phyloP scores from a whole-genome alignment of 2,113 vertebrate species.

The Sceloporus tristichus region DNA sequence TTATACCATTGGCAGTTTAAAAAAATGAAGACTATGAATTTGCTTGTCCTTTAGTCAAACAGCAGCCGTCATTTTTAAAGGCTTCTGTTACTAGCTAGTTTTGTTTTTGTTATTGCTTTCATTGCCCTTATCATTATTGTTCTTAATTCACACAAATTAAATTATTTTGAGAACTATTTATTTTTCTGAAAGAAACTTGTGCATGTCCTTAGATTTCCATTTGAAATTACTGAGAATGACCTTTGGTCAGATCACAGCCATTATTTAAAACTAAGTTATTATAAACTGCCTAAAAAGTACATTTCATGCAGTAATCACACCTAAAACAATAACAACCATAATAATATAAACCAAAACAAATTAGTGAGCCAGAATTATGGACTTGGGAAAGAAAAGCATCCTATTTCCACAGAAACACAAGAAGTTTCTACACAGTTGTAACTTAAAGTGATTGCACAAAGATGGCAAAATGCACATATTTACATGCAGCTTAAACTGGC shows the following conservation, averaged over 20 bases:
- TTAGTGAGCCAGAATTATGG: not conserved
- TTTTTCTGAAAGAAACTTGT: not conserved
- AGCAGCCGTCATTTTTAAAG: not conserved
- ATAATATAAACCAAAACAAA: constrained; percentile 1
- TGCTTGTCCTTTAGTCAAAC: constrained; percentile 2
- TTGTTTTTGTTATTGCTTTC: not conserved
- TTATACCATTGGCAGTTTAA: not conserved
- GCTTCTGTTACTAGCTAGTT: not conserved
- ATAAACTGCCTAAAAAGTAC: not conserved
- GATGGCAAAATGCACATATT: constrained; percentile 9
- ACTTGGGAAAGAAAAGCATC: not conserved
- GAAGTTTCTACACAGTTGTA: not conserved
- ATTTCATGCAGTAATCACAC: not conserved
- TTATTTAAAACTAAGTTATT: not conserved
- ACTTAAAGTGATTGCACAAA: not conserved
- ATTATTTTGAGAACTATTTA: not conserved
- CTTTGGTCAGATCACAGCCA: not conserved
- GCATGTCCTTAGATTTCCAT: not conserved
- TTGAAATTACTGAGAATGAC: not conserved
- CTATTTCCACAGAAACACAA: not conserved
- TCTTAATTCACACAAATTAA: not conserved
- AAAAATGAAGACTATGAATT: not conserved
- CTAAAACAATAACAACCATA: not conserved
- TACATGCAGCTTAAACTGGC: not conserved
- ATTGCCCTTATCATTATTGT: not conserved